A percentile compares a stretch with the other conserved stretches of the same genome.
These are phyloP conservation scores for Tetragonula carbonaria DNA, from an alignment of 2,888 invertebrate species.

Conservation along the genomic window DNA sequence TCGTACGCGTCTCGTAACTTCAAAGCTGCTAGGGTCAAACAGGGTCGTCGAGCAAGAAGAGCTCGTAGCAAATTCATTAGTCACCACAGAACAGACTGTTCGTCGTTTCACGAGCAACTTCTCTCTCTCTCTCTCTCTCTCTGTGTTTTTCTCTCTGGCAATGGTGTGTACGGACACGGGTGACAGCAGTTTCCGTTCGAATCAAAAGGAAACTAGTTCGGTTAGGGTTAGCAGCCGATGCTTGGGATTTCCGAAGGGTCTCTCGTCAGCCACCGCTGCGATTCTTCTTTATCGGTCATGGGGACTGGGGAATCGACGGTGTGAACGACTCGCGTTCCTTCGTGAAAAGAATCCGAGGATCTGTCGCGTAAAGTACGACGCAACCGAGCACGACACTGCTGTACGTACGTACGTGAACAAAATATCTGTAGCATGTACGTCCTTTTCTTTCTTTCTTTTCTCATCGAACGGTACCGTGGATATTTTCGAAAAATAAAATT, in stretches of 20 bases:
- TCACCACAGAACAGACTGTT: conserved; percentile 58
- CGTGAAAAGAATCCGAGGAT: background rate
- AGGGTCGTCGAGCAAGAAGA: conserved; percentile 67
- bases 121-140: background rate
- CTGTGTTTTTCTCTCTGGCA: background rate
- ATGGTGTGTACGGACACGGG: conserved; percentile 15
- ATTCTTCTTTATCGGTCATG: conserved; percentile 17
- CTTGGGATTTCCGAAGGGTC: conserved; percentile 3
- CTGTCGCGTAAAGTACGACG: background rate
- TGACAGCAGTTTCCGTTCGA: conserved; percentile 15
- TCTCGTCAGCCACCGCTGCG: background rate
- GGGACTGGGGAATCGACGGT: background rate
- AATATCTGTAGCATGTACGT: no score
- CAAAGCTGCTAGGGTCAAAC: conserved; percentile 63
- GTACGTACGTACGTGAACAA: no score
- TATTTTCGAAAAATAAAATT: no score
- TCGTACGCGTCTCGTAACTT: conserved; percentile 58
- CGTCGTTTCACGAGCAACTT: conserved; percentile 37
- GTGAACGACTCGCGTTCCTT: background rate
- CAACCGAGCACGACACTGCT: background rate
- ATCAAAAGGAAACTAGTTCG: conserved; percentile 48
- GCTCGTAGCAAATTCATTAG: conserved; percentile 71
- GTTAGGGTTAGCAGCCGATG: conserved; percentile 18
- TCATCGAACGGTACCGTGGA: no score
- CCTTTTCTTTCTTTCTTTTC: no score